Percentiles rank a stretch among this genome's conserved stretches.
Evolutionary conservation across 2,888 invertebrate genomes (phyloP).

Genomic region (Drosophila fulvimacula): DNA sequence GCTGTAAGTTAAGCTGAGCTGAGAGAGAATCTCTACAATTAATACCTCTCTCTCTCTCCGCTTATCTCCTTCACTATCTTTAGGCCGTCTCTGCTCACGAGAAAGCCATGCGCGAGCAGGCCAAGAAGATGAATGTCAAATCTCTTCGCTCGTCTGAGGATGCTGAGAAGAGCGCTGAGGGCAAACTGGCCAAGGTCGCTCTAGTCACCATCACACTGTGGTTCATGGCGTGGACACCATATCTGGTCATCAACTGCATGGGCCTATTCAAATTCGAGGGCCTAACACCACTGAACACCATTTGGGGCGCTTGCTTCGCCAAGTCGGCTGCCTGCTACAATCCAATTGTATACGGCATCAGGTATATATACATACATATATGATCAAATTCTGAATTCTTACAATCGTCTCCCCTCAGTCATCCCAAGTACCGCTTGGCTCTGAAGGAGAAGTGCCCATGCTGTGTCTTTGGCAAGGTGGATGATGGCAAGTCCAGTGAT

Average conservation of each 20-base stretch:
- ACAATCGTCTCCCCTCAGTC: too few species aligned
- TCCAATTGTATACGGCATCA: constrained; percentile 95
- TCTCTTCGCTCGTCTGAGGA: constrained; percentile 92
- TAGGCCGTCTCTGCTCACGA: constrained; percentile 87
- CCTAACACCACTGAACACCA: constrained; percentile 92
- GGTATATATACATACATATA: constrained; percentile 85
- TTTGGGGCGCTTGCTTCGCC: constrained; percentile 96
- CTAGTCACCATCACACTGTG: constrained; percentile 95
- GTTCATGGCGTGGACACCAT: constrained; percentile 97
- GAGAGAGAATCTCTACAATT: too few species aligned
- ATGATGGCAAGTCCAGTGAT: constrained; percentile 83
- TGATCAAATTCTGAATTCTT: too few species aligned
- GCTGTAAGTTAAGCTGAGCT: constrained; percentile 86
- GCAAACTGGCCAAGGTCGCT: constrained; percentile 95
- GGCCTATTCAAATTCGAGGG: constrained; percentile 91
- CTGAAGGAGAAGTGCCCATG: constrained; percentile 88
- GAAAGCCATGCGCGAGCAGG: constrained; percentile 94
- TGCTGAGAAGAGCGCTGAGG: constrained; percentile 92
- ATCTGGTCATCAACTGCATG: constrained; percentile 92
- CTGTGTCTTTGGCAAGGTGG: constrained; percentile 83
- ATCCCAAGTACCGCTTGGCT: constrained; percentile 88
- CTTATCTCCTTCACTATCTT: background rate
- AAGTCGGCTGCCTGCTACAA: constrained; percentile 96
- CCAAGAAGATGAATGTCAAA: constrained; percentile 97
- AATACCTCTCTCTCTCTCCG: background rate